Evolutionary conservation across 2,888 invertebrate species (phyloP).

Genomic region (Calameuta pallipes): DNA sequence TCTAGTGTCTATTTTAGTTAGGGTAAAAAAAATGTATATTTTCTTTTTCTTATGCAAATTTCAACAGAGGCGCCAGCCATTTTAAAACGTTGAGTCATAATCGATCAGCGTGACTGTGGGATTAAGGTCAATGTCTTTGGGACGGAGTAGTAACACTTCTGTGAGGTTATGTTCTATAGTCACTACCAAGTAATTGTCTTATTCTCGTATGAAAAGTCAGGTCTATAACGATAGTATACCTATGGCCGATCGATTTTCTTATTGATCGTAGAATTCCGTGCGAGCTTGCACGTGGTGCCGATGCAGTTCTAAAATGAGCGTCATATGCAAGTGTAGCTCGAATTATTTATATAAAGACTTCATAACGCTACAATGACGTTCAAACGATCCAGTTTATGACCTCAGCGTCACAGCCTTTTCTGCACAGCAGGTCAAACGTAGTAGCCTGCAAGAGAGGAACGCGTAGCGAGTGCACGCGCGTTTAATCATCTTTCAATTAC

Average conservation of each 20-base stretch:
- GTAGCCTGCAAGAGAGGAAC: not conserved
- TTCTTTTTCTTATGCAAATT: no score
- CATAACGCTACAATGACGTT: not conserved
- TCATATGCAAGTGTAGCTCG: not conserved
- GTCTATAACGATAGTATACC: not conserved
- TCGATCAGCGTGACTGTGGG: not conserved
- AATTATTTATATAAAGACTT: not conserved
- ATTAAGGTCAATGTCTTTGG: not conserved
- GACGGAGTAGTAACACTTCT: not conserved
- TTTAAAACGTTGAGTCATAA: not conserved
- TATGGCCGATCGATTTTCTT: not conserved
- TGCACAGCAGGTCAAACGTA: not conserved
- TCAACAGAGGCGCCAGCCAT: no score
- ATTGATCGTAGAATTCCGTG: not conserved
- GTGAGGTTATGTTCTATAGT: not conserved
- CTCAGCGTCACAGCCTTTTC: not conserved
- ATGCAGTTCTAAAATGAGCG: not conserved
- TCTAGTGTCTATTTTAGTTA: not conserved
- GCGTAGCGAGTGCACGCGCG: not conserved
- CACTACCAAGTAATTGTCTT: not conserved
- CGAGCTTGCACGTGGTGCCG: not conserved
- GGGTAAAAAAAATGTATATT: not conserved
- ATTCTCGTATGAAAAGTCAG: not conserved
- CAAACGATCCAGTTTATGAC: not conserved
- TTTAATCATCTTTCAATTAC: not conserved